phyloP scores from a whole-genome alignment of 1,140 invertebrate species.

The Platyura marginata region DNA sequence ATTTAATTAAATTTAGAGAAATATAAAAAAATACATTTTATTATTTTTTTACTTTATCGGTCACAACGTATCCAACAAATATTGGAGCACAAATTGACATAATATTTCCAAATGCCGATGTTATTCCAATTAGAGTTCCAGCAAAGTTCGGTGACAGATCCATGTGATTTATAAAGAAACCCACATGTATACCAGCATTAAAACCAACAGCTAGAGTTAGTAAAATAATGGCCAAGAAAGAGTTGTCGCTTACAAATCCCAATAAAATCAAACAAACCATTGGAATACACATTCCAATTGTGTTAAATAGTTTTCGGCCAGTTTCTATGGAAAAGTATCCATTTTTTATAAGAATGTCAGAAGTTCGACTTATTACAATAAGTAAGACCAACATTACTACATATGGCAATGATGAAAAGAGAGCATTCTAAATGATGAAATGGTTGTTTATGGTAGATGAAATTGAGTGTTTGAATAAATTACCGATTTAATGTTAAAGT shows the following conservation, averaged over 20 bases:
- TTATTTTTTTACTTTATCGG: constrained; percentile 25
- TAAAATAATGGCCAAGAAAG: constrained; percentile 34
- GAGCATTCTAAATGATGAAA: constrained; percentile 31
- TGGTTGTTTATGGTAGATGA: not conserved
- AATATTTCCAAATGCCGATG: constrained; percentile 55
- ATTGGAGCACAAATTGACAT: constrained; percentile 56
- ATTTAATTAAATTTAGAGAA: not conserved
- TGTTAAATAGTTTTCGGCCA: constrained; percentile 48
- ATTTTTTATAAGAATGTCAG: constrained; percentile 36
- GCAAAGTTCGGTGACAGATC: constrained; percentile 62
- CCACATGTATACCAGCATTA: constrained; percentile 57
- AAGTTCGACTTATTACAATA: constrained; percentile 40
- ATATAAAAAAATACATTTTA: not conserved
- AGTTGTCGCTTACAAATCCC: constrained; percentile 32
- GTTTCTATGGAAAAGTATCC: constrained; percentile 30
- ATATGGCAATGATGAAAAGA: constrained; percentile 69
- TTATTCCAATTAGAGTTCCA: constrained; percentile 47
- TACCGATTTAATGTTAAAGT: constrained; percentile 50
- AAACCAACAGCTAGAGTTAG: constrained; percentile 51
- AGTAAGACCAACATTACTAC: constrained; percentile 47
- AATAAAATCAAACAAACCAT: constrained; percentile 39
- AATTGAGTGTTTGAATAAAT: not conserved
- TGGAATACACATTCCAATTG: constrained; percentile 39
- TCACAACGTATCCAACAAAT: constrained; percentile 39
- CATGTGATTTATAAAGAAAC: constrained; percentile 43